Percentiles rank a stretch among this genome's conserved stretches.
phyloP scores from a whole-genome alignment of 2,797 vertebrate species.

The Decapterus maruadsi region DNA sequence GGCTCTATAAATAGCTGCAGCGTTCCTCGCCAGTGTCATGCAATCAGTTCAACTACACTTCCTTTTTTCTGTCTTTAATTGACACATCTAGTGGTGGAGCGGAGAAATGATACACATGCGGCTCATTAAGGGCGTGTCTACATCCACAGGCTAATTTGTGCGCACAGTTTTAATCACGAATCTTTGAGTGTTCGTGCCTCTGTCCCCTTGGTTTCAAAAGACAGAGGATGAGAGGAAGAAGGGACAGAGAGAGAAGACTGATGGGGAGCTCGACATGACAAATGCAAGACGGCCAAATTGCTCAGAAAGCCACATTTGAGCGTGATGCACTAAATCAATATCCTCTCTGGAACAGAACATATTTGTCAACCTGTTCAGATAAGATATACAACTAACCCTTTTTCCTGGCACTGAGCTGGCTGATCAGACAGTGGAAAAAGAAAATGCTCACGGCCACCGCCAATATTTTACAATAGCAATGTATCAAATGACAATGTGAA shows the following conservation, averaged over 20 bases:
- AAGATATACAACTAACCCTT: conserved; percentile 29
- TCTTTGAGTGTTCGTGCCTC: background rate
- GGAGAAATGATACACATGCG: conserved; percentile 25
- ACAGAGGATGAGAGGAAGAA: background rate
- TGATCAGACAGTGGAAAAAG: background rate
- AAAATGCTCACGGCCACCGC: background rate
- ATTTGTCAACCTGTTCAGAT: conserved; percentile 33
- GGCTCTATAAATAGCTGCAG: background rate
- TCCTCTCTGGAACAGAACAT: conserved; percentile 9
- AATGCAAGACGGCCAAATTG: conserved; percentile 24
- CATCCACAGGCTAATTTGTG: background rate
- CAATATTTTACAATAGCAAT: background rate
- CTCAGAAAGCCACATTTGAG: conserved; percentile 28
- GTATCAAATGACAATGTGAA: background rate
- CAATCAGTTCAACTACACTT: background rate
- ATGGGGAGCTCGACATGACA: background rate
- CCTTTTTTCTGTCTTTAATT: conserved; percentile 1
- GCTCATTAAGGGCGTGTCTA: conserved; percentile 23
- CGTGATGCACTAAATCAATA: conserved; percentile 36
- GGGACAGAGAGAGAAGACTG: background rate
- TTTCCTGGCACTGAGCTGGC: conserved; percentile 18
- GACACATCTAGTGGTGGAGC: conserved; percentile 15
- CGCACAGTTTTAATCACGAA: background rate
- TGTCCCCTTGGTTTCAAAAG: background rate
- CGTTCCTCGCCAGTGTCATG: background rate